Evolutionary conservation across 2,888 invertebrate genomes (phyloP).

Genomic region (Scrobipalpa costella): DNA sequence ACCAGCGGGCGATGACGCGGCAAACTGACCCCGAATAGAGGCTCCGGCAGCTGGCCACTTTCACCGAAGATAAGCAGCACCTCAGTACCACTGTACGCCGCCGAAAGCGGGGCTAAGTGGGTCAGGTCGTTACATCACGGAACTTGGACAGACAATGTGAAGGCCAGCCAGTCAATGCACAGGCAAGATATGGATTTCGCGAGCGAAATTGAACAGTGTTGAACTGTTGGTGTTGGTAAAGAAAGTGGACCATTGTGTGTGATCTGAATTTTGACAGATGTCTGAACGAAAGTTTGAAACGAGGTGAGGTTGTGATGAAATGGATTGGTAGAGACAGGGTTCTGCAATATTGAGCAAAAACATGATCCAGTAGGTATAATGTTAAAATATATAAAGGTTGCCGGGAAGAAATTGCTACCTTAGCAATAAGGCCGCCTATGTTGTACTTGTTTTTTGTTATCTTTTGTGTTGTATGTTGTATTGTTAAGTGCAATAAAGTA

Average conservation of each 20-base stretch:
- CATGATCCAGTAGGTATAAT: too few species aligned
- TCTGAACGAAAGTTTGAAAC: too few species aligned
- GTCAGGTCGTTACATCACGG: conserved; percentile 53
- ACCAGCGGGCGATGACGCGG: background rate
- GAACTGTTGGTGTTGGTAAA: background rate
- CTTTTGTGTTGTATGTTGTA: too few species aligned
- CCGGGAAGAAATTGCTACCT: too few species aligned
- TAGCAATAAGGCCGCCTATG: too few species aligned
- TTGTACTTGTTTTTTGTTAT: too few species aligned
- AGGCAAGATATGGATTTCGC: background rate
- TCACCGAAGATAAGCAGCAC: conserved; percentile 8
- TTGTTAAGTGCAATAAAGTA: too few species aligned
- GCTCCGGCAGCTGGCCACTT: conserved; percentile 11
- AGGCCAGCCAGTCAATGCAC: conserved; percentile 12
- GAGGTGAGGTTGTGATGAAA: too few species aligned
- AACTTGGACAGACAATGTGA: conserved; percentile 44
- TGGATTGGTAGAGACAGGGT: too few species aligned
- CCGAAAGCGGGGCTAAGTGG: conserved; percentile 38
- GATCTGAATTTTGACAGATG: background rate
- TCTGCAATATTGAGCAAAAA: too few species aligned
- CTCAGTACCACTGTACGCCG: background rate
- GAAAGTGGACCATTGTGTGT: background rate
- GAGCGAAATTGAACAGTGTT: background rate
- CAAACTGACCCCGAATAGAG: background rate
- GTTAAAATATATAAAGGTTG: too few species aligned